Evolutionary conservation across 2,113 vertebrate genomes (phyloP).

Genomic region (Crotalus helleri): DNA sequence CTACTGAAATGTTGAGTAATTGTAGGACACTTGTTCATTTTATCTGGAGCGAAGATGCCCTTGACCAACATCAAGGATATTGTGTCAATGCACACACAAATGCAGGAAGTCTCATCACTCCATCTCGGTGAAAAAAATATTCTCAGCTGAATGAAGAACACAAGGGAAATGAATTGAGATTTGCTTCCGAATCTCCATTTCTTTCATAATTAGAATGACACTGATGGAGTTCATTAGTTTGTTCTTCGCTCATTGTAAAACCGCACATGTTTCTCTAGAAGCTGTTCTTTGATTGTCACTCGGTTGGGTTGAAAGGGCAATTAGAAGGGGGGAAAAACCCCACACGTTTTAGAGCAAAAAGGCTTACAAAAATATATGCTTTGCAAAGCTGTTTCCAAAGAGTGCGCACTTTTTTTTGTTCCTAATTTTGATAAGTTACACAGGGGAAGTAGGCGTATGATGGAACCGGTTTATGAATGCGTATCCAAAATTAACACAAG

Average conservation of each 20-base stretch:
- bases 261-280: neutral
- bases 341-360: neutral
- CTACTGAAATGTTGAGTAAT: neutral
- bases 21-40: neutral
- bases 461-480: neutral
- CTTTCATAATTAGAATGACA: neutral
- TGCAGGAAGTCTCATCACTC: neutral
- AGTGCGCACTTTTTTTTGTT: neutral
- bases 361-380: neutral
- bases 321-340: neutral
- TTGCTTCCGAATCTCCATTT: neutral
- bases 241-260: neutral
- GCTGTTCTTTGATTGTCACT: neutral
- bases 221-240: neutral
- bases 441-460: neutral
- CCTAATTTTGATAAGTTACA: neutral
- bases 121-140: neutral
- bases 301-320: neutral
- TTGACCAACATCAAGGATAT: neutral
- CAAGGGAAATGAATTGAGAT: neutral
- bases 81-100: neutral
- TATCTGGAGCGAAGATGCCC: neutral
- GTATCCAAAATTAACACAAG: neutral
- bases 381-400: neutral
- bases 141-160: neutral